phyloP scores from a whole-genome alignment of 2,797 vertebrate species.

The Trachurus trachurus region DNA sequence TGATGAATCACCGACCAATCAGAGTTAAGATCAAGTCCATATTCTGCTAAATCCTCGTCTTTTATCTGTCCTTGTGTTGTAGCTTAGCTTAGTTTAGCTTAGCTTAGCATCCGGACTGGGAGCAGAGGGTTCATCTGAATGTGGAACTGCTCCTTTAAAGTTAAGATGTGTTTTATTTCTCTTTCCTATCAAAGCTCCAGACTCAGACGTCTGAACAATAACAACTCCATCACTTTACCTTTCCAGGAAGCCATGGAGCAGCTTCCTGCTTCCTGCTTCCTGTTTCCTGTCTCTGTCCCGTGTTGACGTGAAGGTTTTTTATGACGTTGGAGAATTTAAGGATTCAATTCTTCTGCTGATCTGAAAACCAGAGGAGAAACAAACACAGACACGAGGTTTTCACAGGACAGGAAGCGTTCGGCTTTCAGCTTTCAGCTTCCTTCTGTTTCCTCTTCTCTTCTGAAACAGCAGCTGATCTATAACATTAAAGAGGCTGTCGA shows the following conservation, averaged over 20 bases:
- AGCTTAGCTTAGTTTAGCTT: not conserved
- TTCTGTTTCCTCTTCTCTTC: not conserved
- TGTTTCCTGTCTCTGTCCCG: too few species aligned
- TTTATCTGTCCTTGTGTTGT: not conserved
- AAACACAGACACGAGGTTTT: not conserved
- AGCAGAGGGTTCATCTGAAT: not conserved
- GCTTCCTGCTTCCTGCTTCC: not conserved
- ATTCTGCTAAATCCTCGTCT: not conserved
- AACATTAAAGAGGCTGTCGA: too few species aligned
- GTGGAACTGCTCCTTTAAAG: constrained; percentile 6
- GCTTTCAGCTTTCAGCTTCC: not conserved
- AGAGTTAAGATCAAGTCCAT: not conserved
- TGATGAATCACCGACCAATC: not conserved
- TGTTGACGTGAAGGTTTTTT: not conserved
- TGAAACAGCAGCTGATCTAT: constrained; percentile 5
- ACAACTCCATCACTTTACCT: not conserved
- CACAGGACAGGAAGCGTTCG: too few species aligned
- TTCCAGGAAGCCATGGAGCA: not conserved
- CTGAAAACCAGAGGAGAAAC: not conserved
- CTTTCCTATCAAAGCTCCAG: not conserved
- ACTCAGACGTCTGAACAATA: not conserved
- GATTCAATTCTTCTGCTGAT: constrained; percentile 8
- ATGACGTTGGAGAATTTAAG: constrained; percentile 17
- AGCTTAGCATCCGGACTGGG: not conserved
- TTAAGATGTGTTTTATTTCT: not conserved